Evolutionary conservation across 2,888 invertebrate species (phyloP), one percentile per base, ranked within the genome.

Genomic region (Drosophila demipolita): DNA sequence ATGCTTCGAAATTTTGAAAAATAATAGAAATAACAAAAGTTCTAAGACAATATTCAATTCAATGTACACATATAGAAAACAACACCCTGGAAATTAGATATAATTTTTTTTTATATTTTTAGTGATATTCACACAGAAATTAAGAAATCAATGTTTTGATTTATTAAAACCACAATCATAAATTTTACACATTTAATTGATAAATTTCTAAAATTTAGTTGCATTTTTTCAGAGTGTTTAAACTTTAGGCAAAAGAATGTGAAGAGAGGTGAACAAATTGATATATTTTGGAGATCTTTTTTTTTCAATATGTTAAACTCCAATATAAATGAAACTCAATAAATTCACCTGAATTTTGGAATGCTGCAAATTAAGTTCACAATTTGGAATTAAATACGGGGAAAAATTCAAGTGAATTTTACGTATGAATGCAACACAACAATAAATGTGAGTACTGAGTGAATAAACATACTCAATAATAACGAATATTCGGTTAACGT

Each of bases 401-500:
- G 2, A 15, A 15, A 23, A 15, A 8, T 23, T 8, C 4, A 15
- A 7, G 23, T 15, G 23, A 45, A 45, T 23, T 4, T 40, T n/a
- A n/a, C 9, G 17, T 40, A n/a, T 11, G 62, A 40, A n/a, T 40
- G 53, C 29, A 23, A 40, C 9, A n/a, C 9, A 40, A 45, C 15
- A 45, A 45, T 32, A 26, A 23, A 17, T 35, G 20, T 20, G 36
- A 3, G 49, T 45, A 52, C 29, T 59, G 64, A 55, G 23, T 20
- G 66, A 55, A 63, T 69, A 23, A 8, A 15, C 55, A 55, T 53
- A 75, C 80, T 79, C 80, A 79, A 80, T 80, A 79, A 75, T 69
- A 75, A 67, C 53, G 66, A 68, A 78, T 80, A 73, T 80, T 69
- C 80, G 63, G 50, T 75, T 71, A 58, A 52, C 49, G 55, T 60